A percentile compares a stretch with the other conserved stretches of the same genome.
Evolutionary conservation across 92 coral and sea anemone genomes (phyloP).

Genomic region (Porites lobata): DNA sequence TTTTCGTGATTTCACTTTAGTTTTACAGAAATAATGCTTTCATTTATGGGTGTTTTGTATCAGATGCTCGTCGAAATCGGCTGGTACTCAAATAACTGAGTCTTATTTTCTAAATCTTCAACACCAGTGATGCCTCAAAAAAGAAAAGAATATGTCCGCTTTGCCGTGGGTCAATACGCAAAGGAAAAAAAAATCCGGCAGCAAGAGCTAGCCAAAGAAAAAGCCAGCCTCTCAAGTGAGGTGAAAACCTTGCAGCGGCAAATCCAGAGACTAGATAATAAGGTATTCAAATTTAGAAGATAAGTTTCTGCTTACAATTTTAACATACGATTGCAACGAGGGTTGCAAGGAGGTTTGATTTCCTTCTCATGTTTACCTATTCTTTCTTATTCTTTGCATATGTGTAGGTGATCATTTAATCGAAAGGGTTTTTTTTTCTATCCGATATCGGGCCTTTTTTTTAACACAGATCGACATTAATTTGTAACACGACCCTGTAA

Average conservation of each 20-base stretch:
- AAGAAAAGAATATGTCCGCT: too few species aligned
- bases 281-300: too few species aligned
- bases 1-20: background rate
- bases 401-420: slow-evolving; percentile 18
- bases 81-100: background rate
- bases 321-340: background rate
- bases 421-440: background rate
- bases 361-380: background rate
- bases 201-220: too few species aligned
- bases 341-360: background rate
- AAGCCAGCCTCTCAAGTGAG: too few species aligned
- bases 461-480: slow-evolving; percentile 2
- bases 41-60: slow-evolving; percentile 10
- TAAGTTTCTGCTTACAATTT: background rate
- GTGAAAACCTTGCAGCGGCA: too few species aligned
- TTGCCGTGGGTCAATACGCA: too few species aligned
- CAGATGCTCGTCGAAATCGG: slow-evolving; percentile 3
- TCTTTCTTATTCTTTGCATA: slow-evolving; percentile 4
- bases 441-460: slow-evolving; percentile 15
- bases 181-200: too few species aligned
- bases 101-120: slow-evolving; percentile 10
- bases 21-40: slow-evolving; percentile 7
- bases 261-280: too few species aligned
- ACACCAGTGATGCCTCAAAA: background rate
- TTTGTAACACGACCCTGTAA: slow-evolving; percentile 24